Percentiles rank a stretch among this genome's conserved stretches.
phyloP scores from a whole-genome alignment of 2,888 invertebrate species.

The Cataglyphis cursor region DNA sequence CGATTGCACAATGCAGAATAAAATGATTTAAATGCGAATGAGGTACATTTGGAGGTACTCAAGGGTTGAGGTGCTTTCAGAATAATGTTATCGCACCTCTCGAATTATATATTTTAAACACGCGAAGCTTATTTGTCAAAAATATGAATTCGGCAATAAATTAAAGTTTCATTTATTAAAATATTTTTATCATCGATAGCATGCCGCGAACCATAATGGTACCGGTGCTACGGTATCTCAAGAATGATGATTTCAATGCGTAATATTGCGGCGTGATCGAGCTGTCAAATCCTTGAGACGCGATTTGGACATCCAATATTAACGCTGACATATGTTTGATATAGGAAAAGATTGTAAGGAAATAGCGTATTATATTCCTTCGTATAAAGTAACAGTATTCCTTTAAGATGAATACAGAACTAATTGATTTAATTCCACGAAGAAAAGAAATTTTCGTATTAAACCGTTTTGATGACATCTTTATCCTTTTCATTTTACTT shows the following conservation, averaged over 20 bases:
- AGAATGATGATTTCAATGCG: constrained; percentile 24
- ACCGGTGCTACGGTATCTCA: background rate
- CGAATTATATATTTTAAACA: constrained; percentile 16
- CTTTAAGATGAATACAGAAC: constrained; percentile 2
- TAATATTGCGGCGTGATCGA: background rate
- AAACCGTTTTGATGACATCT: background rate
- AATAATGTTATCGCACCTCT: constrained; percentile 26
- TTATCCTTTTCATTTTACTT: background rate
- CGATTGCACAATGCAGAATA: constrained; percentile 47
- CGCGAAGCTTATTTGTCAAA: background rate
- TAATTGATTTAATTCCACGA: background rate
- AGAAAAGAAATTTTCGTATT: background rate
- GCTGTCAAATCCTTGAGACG: background rate
- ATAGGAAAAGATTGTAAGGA: background rate
- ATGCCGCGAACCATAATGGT: background rate
- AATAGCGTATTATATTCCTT: constrained; percentile 10
- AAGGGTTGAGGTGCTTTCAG: background rate
- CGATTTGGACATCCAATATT: background rate
- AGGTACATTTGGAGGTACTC: background rate
- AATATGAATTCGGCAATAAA: background rate
- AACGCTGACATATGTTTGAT: background rate
- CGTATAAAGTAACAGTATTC: background rate
- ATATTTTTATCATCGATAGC: constrained; percentile 5
- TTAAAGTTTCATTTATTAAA: background rate
- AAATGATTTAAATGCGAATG: constrained; percentile 28